Conservation (phyloP, 2,113 vertebrate genomes). For the Grammomys surdaster region DNA sequence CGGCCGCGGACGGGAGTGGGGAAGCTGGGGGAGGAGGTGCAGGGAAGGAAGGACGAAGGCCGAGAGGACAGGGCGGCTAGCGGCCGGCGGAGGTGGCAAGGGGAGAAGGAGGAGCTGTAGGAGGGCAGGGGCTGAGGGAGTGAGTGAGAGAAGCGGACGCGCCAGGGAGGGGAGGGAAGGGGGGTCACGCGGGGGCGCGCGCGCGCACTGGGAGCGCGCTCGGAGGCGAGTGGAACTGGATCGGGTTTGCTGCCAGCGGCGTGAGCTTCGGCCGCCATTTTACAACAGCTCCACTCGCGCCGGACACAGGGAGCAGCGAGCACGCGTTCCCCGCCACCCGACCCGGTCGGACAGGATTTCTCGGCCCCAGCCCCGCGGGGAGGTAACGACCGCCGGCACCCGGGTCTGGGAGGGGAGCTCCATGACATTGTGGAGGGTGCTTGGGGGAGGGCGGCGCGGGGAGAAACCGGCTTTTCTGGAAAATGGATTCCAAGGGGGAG, state of each 20-base stretch:
- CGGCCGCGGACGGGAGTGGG: constrained; percentile 49
- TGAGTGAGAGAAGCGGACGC: constrained; percentile 69
- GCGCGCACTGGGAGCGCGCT: constrained; percentile 77
- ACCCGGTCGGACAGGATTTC: constrained; percentile 87
- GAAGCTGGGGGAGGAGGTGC: constrained; percentile 39
- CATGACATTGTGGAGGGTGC: constrained; percentile 70
- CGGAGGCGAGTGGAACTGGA: constrained; percentile 87
- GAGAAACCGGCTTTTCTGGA: constrained; percentile 82
- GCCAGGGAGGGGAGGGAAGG: constrained; percentile 42
- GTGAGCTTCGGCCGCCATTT: constrained; percentile 96
- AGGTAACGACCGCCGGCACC: constrained; percentile 78
- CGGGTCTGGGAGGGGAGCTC: constrained; percentile 56
- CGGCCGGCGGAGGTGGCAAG: neutral
- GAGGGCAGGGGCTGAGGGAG: constrained; percentile 71
- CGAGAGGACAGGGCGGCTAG: constrained; percentile 4
- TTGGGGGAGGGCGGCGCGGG: constrained; percentile 62
- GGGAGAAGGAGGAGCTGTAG: constrained; percentile 78
- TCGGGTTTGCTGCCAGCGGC: constrained; percentile 89
- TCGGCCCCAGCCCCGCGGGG: constrained; percentile 77
- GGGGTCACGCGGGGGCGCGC: constrained; percentile 75
- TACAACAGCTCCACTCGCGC: constrained; percentile 91
- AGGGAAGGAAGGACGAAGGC: constrained; percentile 15
- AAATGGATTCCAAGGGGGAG: constrained; percentile 83
- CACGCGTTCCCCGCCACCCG: constrained; percentile 87
- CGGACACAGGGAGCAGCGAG: constrained; percentile 92